These are phyloP conservation scores for Smittia aterrima DNA, from an alignment of 2,888 invertebrate genomes.

Conservation along the genomic window DNA sequence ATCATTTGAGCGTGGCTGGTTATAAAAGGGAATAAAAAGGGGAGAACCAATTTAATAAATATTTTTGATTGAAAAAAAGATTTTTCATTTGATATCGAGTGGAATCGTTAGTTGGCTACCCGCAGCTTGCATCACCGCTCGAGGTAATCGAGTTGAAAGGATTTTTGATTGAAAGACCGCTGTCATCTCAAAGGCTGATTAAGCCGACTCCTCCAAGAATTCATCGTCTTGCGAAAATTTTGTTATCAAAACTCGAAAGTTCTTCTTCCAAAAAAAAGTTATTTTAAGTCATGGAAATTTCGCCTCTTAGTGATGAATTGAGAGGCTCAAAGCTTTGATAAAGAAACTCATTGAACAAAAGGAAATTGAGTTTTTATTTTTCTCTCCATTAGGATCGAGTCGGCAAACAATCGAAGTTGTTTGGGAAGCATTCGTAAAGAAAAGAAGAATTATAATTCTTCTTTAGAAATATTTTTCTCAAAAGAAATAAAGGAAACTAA, in stretches of 20 bases:
- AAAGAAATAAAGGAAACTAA: background rate
- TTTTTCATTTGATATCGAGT: slow-evolving; percentile 9
- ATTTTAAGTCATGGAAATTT: no score
- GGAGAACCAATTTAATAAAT: background rate
- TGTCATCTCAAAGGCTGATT: no score
- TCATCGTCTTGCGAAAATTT: no score
- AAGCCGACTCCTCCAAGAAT: no score
- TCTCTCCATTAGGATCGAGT: background rate
- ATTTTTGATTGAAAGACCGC: no score
- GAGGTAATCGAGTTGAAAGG: background rate
- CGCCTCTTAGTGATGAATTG: no score
- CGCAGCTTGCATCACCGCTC: slow-evolving; percentile 6
- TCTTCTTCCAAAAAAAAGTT: no score
- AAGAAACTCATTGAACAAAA: background rate
- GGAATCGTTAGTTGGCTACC: background rate
- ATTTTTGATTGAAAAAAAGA: slow-evolving; percentile 26
- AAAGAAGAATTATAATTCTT: background rate
- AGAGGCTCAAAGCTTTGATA: no score
- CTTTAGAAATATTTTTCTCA: background rate
- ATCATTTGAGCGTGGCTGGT: background rate
- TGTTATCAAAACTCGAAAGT: no score
- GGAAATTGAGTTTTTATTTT: background rate
- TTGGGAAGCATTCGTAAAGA: background rate
- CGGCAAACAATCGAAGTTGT: background rate
- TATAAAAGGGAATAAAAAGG: background rate